Evolutionary conservation across 2,113 vertebrate genomes (phyloP).

Genomic region (Petromus typicus): DNA sequence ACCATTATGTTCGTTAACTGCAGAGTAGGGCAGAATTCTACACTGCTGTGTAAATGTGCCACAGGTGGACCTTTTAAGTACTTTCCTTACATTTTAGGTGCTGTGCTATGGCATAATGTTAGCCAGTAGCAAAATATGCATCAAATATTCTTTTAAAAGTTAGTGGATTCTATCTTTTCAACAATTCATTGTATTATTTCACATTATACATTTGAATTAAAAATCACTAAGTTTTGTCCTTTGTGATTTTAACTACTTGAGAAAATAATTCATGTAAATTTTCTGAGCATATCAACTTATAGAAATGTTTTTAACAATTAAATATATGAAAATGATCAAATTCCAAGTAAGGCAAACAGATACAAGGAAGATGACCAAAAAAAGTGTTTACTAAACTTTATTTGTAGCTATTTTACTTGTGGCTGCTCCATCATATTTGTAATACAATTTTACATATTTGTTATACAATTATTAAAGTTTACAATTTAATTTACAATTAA

Average conservation of each 20-base stretch:
- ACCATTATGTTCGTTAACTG: not conserved
- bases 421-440: not conserved
- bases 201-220: not conserved
- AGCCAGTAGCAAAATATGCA: not conserved
- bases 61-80: not conserved
- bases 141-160: not conserved
- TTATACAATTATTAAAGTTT: too few species aligned
- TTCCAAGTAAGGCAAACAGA: slow-evolving; percentile 27
- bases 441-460: not conserved
- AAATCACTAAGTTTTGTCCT: slow-evolving; percentile 7
- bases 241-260: not conserved
- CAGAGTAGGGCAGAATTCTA: not conserved
- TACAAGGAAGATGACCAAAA: not conserved
- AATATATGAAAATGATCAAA: not conserved
- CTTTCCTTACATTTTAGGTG: not conserved
- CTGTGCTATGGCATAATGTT: not conserved
- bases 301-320: not conserved
- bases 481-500: not conserved
- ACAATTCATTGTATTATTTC: not conserved
- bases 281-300: slow-evolving; percentile 1
- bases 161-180: slow-evolving; percentile 4
- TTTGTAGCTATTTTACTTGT: not conserved
- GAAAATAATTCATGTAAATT: not conserved
- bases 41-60: not conserved
- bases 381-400: not conserved